These are phyloP conservation scores for Cheilosia vulpina DNA, from an alignment of 2,888 invertebrate species.

Conservation along the genomic window DNA sequence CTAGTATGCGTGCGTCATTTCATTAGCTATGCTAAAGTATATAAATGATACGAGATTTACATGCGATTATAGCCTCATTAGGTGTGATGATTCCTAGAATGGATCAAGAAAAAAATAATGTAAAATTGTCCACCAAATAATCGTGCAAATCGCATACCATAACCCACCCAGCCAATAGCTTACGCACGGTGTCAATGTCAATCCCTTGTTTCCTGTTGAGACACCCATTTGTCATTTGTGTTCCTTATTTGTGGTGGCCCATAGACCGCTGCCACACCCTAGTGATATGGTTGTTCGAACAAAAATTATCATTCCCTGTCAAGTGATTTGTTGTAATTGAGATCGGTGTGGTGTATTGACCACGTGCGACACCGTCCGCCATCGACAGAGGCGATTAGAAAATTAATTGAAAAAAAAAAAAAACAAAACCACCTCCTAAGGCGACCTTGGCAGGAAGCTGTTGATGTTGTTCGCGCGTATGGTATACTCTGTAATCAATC, in stretches of 20 bases:
- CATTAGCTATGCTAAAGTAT: conserved; percentile 44
- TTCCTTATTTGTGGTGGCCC: conserved; percentile 10
- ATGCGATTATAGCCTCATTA: conserved; percentile 69
- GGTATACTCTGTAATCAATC: conserved; percentile 44
- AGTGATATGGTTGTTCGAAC: conserved; percentile 40
- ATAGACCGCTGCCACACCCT: conserved; percentile 42
- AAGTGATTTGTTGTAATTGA: conserved; percentile 63
- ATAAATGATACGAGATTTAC: conserved; percentile 38
- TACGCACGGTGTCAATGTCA: conserved; percentile 49
- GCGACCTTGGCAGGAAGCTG: conserved; percentile 59
- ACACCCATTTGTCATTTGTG: conserved; percentile 41
- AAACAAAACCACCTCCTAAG: conserved; percentile 38
- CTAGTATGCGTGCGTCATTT: conserved; percentile 32
- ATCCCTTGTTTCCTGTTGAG: conserved; percentile 41
- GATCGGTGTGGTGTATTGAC: conserved; percentile 21
- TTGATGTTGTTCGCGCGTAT: conserved; percentile 7
- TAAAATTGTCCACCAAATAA: conserved; percentile 19
- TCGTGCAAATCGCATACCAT: not conserved
- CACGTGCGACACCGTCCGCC: conserved; percentile 39
- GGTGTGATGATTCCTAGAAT: conserved; percentile 61
- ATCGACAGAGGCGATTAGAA: conserved; percentile 49
- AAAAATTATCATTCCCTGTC: conserved; percentile 64
- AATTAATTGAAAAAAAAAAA: conserved; percentile 51
- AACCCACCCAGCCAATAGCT: conserved; percentile 2
- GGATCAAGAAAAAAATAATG: conserved; percentile 8